Conservation (phyloP, 2,888 invertebrate genomes). For the Heteromyza rotundicornis region DNA sequence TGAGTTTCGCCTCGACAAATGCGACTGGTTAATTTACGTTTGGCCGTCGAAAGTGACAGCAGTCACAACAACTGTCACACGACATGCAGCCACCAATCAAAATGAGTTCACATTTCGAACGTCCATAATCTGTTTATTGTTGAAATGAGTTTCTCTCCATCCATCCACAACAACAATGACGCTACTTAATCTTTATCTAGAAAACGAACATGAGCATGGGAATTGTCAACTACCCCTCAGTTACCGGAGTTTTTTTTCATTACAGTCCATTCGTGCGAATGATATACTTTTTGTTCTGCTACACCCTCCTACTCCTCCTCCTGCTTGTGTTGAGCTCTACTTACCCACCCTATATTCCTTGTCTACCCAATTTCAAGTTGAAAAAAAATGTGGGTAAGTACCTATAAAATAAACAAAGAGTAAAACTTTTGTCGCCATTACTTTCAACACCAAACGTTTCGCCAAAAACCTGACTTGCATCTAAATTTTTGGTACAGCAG, state of each 20-base stretch:
- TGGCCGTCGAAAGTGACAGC: too few species aligned
- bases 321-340: constrained; percentile 9
- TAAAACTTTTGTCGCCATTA: constrained; percentile 45
- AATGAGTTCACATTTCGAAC: constrained; percentile 8
- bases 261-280: constrained; percentile 47
- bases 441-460: constrained; percentile 30
- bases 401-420: too few species aligned
- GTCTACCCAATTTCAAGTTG: constrained; percentile 14
- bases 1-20: too few species aligned
- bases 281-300: constrained; percentile 24
- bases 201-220: too few species aligned
- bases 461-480: constrained; percentile 55
- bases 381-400: too few species aligned
- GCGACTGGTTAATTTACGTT: too few species aligned
- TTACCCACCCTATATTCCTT: constrained; percentile 11
- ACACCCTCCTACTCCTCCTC: constrained; percentile 6
- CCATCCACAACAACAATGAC: too few species aligned
- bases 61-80: too few species aligned
- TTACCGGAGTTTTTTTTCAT: constrained; percentile 38
- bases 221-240: too few species aligned
- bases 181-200: too few species aligned
- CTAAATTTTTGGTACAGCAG: constrained; percentile 38
- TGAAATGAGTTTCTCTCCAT: neutral
- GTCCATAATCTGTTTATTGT: neutral
- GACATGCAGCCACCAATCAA: too few species aligned